Percentiles rank a stretch among this genome's conserved stretches.
These are phyloP conservation scores for Schlechtendalia chinensis DNA, from an alignment of 1,140 invertebrate species.

Conservation along the genomic window DNA sequence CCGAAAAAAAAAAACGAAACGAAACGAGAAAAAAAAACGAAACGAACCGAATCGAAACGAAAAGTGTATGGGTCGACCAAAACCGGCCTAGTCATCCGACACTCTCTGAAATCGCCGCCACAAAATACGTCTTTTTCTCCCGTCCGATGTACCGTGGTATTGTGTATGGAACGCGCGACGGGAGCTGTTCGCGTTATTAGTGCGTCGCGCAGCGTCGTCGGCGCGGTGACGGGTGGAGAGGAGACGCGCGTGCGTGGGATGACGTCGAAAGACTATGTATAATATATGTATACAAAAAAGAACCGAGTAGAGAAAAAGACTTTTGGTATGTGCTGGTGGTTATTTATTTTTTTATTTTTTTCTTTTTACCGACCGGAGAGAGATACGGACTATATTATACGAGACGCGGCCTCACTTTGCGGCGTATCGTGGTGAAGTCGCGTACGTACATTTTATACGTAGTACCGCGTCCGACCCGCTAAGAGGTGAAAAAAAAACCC, in stretches of 20 bases:
- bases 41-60: not conserved
- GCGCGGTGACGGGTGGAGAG: not conserved
- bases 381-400: not conserved
- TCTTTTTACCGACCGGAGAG: not conserved
- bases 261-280: not conserved
- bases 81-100: slow-evolving; percentile 48
- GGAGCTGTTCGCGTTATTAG: not conserved
- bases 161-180: slow-evolving; percentile 2
- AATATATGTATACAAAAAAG: not conserved
- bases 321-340: slow-evolving; percentile 39
- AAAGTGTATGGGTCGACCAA: slow-evolving; percentile 10
- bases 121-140: slow-evolving; percentile 5
- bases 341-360: too few species aligned
- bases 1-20: not conserved
- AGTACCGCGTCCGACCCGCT: not conserved
- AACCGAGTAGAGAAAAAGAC: not conserved
- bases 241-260: slow-evolving; percentile 4
- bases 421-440: not conserved
- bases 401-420: not conserved
- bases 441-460: not conserved
- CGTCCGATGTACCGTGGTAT: not conserved
- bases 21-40: not conserved
- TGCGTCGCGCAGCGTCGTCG: not conserved
- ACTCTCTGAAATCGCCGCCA: slow-evolving; percentile 3
- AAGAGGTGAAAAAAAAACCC: slow-evolving; percentile 4